Base-by-base conservation (phyloP, 2,888 invertebrate species). In the Melipona beecheii region DNA sequence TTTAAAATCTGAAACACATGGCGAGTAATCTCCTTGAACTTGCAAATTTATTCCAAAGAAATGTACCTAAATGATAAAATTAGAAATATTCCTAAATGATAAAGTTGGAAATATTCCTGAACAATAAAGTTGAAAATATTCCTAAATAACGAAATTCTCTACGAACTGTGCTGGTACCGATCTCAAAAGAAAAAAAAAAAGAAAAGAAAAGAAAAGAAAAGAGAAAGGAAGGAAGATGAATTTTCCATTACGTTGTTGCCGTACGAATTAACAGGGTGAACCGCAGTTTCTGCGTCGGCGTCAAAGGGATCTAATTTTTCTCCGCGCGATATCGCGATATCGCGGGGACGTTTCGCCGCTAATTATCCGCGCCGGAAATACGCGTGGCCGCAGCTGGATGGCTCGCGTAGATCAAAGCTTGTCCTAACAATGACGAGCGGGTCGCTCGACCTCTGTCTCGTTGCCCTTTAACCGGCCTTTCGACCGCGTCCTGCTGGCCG, bases 361-460 rank as follows among this genome's bases (percentile, higher is more conserved):
- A 87, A 87, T 87, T 87, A 86, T 79, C 79, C 77, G 75, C 72
- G 74, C 74, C 74, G 56, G 76, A 72, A 72, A 69, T 69, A 62
- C 75, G 50, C 71, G 52, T 69, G 60, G 75, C 75, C 66, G 77
- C 73, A 74, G 65, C 81, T 64, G 81, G 78, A 73, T 79, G 81
- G 80, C 58, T 88, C 86, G 75, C 77, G 76, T 87, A 85, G 87
- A 88, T 88, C 88, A 88, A 88, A 88, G 88, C 85, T 75, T 72
- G 77, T 49, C 66, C 78, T 78, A 84, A 84, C 87, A 89, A 89
- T 87, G 86, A 86, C 75, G 81, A 80, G 81, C 79, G 49, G 75
- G 81, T n/a, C n/a, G n/a, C 64, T 56, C 66, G 65, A 74, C 69
- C 82, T 81, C 54, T 78, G 66, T 69, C 81, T 66, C 75, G 79